These are phyloP conservation scores for Acanthosepion pharaonis DNA, from an alignment of 2,888 invertebrate species.

Conservation along the genomic window DNA sequence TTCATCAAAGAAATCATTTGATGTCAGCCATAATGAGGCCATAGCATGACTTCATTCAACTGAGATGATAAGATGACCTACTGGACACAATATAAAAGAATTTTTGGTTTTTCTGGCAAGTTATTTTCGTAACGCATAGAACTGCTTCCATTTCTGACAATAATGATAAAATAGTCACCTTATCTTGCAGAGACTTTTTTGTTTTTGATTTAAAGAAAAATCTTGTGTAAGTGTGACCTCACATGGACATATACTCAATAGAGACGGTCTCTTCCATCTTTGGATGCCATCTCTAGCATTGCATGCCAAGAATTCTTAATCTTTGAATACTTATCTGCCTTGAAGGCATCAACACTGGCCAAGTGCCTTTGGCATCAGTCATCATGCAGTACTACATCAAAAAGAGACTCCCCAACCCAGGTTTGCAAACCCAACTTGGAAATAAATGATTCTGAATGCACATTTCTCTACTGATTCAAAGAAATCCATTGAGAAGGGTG, in stretches of 20 bases:
- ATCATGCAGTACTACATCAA: constrained; percentile 4
- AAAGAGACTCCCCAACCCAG: not conserved
- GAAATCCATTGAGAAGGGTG: not conserved
- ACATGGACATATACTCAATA: not conserved
- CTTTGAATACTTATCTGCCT: constrained; percentile 33
- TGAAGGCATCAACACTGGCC: constrained; percentile 7
- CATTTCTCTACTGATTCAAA: not conserved
- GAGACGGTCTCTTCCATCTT: not conserved
- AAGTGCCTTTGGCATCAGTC: constrained; percentile 10
- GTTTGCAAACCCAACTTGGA: not conserved
- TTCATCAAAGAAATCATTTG: not conserved
- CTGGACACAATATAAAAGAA: not conserved
- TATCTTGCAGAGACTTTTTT: not conserved
- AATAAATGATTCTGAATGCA: not conserved
- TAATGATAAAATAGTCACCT: not conserved
- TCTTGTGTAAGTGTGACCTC: not conserved
- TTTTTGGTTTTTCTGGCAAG: not conserved
- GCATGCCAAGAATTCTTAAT: constrained; percentile 11
- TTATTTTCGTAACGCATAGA: not conserved
- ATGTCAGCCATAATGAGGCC: not conserved
- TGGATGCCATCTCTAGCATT: not conserved
- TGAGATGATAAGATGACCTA: not conserved
- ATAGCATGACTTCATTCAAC: too few species aligned
- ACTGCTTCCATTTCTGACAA: not conserved
- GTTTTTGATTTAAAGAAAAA: not conserved